Evolutionary conservation across 1,140 invertebrate genomes (phyloP).

Genomic region (Brachionus paranguensis): DNA sequence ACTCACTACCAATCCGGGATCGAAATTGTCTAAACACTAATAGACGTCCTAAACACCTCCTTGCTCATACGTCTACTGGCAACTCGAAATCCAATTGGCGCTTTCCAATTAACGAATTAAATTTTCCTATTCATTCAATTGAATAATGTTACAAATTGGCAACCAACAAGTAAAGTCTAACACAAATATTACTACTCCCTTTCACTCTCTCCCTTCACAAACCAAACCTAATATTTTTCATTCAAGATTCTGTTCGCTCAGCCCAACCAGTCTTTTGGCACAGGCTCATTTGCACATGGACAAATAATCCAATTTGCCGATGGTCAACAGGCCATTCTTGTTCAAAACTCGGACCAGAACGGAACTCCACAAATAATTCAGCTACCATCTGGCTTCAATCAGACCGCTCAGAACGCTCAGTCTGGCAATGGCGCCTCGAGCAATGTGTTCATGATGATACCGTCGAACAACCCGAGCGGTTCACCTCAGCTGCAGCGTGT

Average conservation of each 20-base stretch:
- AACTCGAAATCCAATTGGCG: slow-evolving; percentile 22
- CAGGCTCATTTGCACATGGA: neutral
- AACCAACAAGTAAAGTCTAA: slow-evolving; percentile 21
- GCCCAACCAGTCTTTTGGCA: neutral
- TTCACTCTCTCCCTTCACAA: neutral
- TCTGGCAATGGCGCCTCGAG: neutral
- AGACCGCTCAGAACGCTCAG: neutral
- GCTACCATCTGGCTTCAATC: neutral
- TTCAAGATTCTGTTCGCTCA: neutral
- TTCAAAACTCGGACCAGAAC: slow-evolving; percentile 15
- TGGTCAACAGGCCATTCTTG: slow-evolving; percentile 32
- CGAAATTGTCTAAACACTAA: neutral
- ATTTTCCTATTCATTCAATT: neutral
- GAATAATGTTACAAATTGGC: slow-evolving; percentile 35
- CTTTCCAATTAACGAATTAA: slow-evolving; percentile 7
- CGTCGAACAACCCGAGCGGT: neutral
- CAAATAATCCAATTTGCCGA: slow-evolving; percentile 34
- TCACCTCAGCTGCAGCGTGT: slow-evolving; percentile 14
- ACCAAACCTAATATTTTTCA: neutral
- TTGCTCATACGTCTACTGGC: neutral
- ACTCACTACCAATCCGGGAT: neutral
- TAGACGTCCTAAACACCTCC: neutral
- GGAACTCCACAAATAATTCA: slow-evolving; percentile 20
- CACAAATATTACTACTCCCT: neutral
- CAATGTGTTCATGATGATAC: slow-evolving; percentile 39